Evolutionary conservation across 35 echinoderm and acorn worm species (phyloP), one percentile per base, ranked within the genome.

Genomic region (Chiridota heheva): DNA sequence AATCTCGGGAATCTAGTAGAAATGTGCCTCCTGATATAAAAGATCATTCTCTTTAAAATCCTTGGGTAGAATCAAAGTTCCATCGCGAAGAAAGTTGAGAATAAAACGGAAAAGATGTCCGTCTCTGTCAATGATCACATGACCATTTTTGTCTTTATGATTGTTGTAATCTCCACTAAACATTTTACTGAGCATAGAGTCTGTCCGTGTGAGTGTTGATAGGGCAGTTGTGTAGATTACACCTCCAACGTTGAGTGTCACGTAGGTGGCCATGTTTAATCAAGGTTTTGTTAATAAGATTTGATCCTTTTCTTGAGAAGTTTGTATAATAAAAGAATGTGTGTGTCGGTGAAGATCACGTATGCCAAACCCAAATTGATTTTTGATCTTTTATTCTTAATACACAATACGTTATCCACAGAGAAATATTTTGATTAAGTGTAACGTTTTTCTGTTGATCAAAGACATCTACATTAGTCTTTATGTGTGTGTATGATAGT

Each of bases 201-300:
- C 85, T 39, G 77, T 88, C 15, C 71, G 32, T 10, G 86, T 83
- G 20, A 93, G 61, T 5, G 91, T 93, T 44, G 68, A 58, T 13
- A 53, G 64, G 13, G 65, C 79, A 0, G 91, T 93, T 12, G 41
- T 83, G 60, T 84, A 93, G 62, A 93, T 22, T 24, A 36, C 72
- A 7, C 91, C 91, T 16, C 91, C 91, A 0, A 93, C 86, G 58
- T 93, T 88, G 0, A 93, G 57, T 29, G 53, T 88, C 6, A 93
- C 60, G n/a, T 82, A 60, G 8, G 40, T 35, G 1, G 68, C 80
- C 80, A 81, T 77, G 22, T 53, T n/a, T n/a, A n/a, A n/a, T n/a
- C n/a, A n/a, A n/a, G n/a, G n/a, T n/a, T n/a, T n/a, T n/a, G n/a
- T n/a, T n/a, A n/a, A n/a, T n/a, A n/a, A n/a, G n/a, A n/a, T n/a